Conservation (phyloP, 53 echinoderm and acorn worm species). For the Paelopatides confundens region DNA sequence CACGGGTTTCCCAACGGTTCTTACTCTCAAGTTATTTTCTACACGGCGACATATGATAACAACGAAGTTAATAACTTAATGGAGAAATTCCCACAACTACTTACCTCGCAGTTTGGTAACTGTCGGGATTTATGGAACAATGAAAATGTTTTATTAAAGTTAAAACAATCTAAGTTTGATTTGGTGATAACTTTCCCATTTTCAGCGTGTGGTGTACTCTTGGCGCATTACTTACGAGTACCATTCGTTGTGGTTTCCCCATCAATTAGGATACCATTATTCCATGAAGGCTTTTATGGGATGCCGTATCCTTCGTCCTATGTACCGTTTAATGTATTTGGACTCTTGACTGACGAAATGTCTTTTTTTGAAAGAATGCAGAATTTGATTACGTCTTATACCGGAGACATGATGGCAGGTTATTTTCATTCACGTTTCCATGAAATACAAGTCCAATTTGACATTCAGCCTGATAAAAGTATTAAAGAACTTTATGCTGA, state of each 20-base stretch:
- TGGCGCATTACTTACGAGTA: conserved; percentile 64
- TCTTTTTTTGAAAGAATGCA: conserved; percentile 48
- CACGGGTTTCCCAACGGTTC: conserved; percentile 50
- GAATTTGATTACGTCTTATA: conserved; percentile 16
- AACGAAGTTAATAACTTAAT: conserved; percentile 15
- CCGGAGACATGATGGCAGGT: too few relatives aligned
- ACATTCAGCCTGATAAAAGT: neutral
- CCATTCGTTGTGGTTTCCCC: conserved; percentile 67
- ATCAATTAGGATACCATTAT: conserved; percentile 38
- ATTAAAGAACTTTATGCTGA: conserved; percentile 10
- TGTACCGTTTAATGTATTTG: conserved; percentile 55
- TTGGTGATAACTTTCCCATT: conserved; percentile 66
- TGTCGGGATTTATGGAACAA: conserved; percentile 33
- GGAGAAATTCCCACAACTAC: neutral
- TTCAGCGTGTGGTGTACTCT: conserved; percentile 65
- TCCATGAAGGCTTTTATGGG: conserved; percentile 64
- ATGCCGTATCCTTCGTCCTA: conserved; percentile 74
- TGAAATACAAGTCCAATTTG: neutral
- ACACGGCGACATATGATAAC: neutral
- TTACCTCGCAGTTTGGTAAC: neutral
- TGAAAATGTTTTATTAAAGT: conserved; percentile 13
- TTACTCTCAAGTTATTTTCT: conserved; percentile 23
- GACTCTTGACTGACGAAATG: conserved; percentile 63
- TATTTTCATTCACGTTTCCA: neutral
- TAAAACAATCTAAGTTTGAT: conserved; percentile 61